Conservation (phyloP, 23 tunicate genomes). For the Halocynthia roretzi region DNA sequence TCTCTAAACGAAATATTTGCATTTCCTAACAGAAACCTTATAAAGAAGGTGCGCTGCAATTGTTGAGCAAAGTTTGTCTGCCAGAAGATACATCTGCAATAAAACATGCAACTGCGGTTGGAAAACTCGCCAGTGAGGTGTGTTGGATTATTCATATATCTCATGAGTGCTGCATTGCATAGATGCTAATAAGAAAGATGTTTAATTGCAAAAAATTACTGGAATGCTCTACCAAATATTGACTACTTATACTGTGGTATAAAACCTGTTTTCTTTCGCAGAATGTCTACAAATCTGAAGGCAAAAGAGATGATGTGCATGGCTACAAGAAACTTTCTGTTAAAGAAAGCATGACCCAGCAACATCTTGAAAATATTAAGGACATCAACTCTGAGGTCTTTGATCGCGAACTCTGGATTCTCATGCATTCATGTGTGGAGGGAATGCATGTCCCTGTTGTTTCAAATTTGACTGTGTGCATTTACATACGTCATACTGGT, state of each 20-base stretch:
- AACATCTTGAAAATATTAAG: slow-evolving; percentile 43
- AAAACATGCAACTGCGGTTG: slow-evolving; percentile 67
- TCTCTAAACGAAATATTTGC: background rate
- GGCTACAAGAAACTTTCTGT: slow-evolving; percentile 66
- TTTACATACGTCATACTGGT: too few species aligned
- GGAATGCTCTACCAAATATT: background rate
- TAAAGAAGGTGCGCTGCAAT: slow-evolving; percentile 43
- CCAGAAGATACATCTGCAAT: slow-evolving; percentile 63
- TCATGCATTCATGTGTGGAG: too few species aligned
- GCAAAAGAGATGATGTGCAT: slow-evolving; percentile 13
- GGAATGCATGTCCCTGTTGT: too few species aligned
- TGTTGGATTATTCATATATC: slow-evolving; percentile 6
- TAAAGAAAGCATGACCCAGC: slow-evolving; percentile 51
- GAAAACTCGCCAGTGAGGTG: slow-evolving; percentile 77
- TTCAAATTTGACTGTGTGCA: too few species aligned
- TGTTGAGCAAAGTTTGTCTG: slow-evolving; percentile 33
- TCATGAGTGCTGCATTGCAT: background rate
- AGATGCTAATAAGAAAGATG: background rate
- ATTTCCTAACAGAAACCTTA: slow-evolving; percentile 51
- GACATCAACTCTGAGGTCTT: slow-evolving; percentile 76
- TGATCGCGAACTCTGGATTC: background rate
- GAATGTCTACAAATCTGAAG: slow-evolving; percentile 29
- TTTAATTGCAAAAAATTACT: background rate
- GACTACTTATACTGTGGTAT: too few species aligned
- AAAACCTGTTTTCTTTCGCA: background rate